Conservation (phyloP, 2,113 vertebrate genomes). For the Calypte anna region DNA sequence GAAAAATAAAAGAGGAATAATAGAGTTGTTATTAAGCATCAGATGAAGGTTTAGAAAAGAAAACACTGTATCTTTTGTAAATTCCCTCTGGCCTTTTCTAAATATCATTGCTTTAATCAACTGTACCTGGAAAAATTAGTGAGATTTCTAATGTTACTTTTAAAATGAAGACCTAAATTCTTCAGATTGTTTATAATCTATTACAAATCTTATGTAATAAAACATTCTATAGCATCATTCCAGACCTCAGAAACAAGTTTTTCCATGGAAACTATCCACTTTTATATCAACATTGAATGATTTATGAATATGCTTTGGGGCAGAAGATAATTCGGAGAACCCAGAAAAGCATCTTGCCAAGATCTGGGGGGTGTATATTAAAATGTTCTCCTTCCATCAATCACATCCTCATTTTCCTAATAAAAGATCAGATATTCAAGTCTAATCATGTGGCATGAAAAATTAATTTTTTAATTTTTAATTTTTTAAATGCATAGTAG, state of each 20-base stretch:
- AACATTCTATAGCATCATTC: conserved; percentile 44
- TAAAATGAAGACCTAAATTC: conserved; percentile 46
- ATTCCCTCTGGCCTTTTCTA: not conserved
- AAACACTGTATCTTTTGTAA: not conserved
- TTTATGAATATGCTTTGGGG: conserved; percentile 68
- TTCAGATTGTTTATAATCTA: conserved; percentile 52
- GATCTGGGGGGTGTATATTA: not conserved
- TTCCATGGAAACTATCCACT: conserved; percentile 45
- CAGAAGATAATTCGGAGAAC: conserved; percentile 66
- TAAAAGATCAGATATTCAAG: conserved; percentile 50
- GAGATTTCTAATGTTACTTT: conserved; percentile 26
- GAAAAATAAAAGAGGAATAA: not conserved
- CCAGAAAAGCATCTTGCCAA: conserved; percentile 47
- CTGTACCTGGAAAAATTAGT: too few relatives aligned
- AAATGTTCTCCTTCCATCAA: conserved; percentile 61
- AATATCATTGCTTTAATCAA: not conserved
- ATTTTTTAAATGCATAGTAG: not conserved
- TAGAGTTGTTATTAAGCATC: not conserved
- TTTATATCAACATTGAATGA: conserved; percentile 68
- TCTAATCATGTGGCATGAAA: conserved; percentile 48
- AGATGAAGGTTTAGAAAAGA: not conserved
- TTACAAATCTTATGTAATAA: conserved; percentile 44
- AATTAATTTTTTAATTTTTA: not conserved
- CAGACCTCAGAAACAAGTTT: conserved; percentile 7
- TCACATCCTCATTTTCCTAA: conserved; percentile 49